phyloP scores from a whole-genome alignment of 1,140 invertebrate genomes.

The Pogonomyrmex barbatus region DNA sequence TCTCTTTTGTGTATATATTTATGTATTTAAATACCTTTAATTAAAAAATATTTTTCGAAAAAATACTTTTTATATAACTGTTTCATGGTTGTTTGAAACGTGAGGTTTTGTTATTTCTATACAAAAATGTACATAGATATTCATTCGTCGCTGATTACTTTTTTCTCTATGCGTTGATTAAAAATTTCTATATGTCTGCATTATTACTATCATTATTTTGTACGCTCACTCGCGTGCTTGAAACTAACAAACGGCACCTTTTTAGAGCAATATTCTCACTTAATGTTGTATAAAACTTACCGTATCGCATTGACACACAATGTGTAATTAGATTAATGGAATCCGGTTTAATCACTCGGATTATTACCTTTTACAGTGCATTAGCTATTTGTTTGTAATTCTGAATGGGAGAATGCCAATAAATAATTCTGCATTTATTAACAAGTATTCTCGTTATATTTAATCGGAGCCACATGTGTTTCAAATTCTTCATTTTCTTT shows the following conservation, averaged over 20 bases:
- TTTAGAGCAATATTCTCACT: constrained; percentile 5
- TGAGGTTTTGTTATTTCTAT: not conserved
- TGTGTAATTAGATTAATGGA: constrained; percentile 23
- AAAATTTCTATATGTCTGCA: constrained; percentile 30
- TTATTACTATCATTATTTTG: not conserved
- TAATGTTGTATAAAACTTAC: not conserved
- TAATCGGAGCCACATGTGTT: not conserved
- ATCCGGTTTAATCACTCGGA: constrained; percentile 26
- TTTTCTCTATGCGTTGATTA: constrained; percentile 34
- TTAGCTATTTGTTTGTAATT: constrained; percentile 34
- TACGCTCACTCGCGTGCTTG: not conserved
- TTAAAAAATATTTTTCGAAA: constrained; percentile 14
- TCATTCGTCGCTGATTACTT: constrained; percentile 18
- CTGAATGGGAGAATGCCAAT: not conserved
- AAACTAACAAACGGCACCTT: not conserved
- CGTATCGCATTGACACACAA: not conserved
- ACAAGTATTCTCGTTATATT: not conserved
- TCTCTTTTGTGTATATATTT: not conserved
- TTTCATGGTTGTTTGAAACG: not conserved
- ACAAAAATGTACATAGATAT: constrained; percentile 17
- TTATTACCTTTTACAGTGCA: constrained; percentile 39
- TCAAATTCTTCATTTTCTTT: not conserved
- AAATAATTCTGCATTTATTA: constrained; percentile 33
- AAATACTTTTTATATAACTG: not conserved
- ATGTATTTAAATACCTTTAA: not conserved